Evolutionary conservation across 2,113 vertebrate genomes (phyloP).

Genomic region (Proterorhinus semilunaris): DNA sequence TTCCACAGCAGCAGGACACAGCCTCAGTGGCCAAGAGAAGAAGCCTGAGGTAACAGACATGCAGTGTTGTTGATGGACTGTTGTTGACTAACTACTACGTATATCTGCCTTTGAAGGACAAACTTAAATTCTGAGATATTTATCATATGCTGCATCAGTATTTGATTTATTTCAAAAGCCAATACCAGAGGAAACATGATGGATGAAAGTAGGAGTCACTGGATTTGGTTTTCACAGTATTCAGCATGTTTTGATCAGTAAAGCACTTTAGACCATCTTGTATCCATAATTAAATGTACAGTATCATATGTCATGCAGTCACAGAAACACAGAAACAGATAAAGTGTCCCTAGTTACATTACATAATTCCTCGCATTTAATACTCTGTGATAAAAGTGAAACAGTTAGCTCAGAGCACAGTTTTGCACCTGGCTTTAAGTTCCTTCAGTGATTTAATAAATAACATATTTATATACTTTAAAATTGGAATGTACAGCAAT

Average conservation of each 20-base stretch:
- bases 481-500: constrained; percentile 72
- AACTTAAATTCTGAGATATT: constrained; percentile 35
- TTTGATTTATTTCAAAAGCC: constrained; percentile 12
- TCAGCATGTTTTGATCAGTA: constrained; percentile 79
- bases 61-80: constrained; percentile 26
- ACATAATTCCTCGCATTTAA: constrained; percentile 61
- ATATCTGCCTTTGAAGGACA: background rate
- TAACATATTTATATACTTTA: constrained; percentile 64
- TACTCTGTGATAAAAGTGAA: constrained; percentile 70
- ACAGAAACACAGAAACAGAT: constrained; percentile 65
- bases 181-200: constrained; percentile 28
- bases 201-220: constrained; percentile 46
- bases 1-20: constrained; percentile 39
- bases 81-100: background rate
- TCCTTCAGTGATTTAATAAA: constrained; percentile 64
- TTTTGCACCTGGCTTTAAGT: constrained; percentile 49
- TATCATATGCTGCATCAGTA: constrained; percentile 23
- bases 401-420: constrained; percentile 60
- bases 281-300: constrained; percentile 53
- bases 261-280: constrained; percentile 76
- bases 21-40: constrained; percentile 51
- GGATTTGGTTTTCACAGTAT: constrained; percentile 80
- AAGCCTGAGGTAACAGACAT: constrained; percentile 35
- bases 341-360: constrained; percentile 63
- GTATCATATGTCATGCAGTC: constrained; percentile 64